phyloP scores from a whole-genome alignment of 2,888 invertebrate genomes.

The Omphaloscelis lunosa region DNA sequence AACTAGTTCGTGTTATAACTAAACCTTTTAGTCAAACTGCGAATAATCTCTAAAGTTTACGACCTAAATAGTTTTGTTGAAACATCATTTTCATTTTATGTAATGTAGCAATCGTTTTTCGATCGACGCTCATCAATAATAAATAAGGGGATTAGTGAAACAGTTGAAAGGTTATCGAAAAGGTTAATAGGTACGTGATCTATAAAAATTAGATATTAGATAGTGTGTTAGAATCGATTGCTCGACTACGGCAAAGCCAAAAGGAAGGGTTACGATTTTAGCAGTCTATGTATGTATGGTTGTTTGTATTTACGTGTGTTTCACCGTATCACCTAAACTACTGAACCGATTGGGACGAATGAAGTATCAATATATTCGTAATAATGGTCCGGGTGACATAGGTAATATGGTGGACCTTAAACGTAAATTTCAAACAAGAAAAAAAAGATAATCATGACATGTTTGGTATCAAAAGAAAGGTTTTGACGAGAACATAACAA shows the following conservation, averaged over 20 bases:
- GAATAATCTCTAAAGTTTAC: conserved; percentile 49
- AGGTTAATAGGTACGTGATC: neutral
- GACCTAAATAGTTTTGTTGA: conserved; percentile 63
- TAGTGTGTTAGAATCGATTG: conserved; percentile 58
- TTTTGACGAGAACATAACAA: too few relatives aligned
- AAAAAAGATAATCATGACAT: too few relatives aligned
- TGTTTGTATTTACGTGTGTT: too few relatives aligned
- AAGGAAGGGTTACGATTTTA: too few relatives aligned
- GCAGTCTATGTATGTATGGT: too few relatives aligned
- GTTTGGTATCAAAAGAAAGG: too few relatives aligned
- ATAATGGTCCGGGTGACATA: too few relatives aligned
- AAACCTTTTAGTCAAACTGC: conserved; percentile 55
- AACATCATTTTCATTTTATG: conserved; percentile 17
- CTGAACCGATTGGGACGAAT: too few relatives aligned
- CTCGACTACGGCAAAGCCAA: conserved; percentile 53
- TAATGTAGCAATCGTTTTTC: conserved; percentile 20
- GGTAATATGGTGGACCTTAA: too few relatives aligned
- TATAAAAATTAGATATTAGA: neutral
- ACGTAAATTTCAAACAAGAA: too few relatives aligned
- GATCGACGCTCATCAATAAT: conserved; percentile 2
- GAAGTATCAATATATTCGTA: too few relatives aligned
- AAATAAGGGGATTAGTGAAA: neutral
- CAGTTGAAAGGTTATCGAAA: neutral
- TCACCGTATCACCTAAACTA: too few relatives aligned
- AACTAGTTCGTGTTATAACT: conserved; percentile 47